phyloP scores from a whole-genome alignment of 2,113 vertebrate species.

The Corydoras maculifer region DNA sequence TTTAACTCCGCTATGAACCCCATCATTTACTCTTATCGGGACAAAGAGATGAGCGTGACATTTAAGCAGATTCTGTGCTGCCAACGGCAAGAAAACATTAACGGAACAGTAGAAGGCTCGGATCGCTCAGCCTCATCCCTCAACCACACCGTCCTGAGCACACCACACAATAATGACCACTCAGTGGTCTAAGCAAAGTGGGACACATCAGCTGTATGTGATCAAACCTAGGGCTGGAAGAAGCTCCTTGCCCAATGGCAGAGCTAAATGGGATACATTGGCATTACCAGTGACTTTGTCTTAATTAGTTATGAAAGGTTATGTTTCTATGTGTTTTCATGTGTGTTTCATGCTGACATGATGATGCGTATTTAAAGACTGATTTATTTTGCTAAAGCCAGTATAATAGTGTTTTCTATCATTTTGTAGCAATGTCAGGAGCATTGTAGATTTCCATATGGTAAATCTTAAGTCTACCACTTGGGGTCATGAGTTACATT shows the following conservation, averaged over 20 bases:
- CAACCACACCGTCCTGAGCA: conserved; percentile 88
- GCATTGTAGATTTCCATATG: not conserved
- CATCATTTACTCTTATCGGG: conserved; percentile 97
- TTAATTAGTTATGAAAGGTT: conserved; percentile 36
- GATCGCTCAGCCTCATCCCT: conserved; percentile 90
- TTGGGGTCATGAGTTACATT: conserved; percentile 2
- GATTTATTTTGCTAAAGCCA: conserved; percentile 58
- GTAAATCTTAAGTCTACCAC: conserved; percentile 5
- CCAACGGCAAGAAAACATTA: conserved; percentile 81
- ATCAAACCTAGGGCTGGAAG: conserved; percentile 29
- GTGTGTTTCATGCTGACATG: conserved; percentile 38
- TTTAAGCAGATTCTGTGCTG: conserved; percentile 98
- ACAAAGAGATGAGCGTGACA: conserved; percentile 97
- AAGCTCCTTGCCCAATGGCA: conserved; percentile 20
- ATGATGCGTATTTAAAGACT: conserved; percentile 64
- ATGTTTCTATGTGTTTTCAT: conserved; percentile 25
- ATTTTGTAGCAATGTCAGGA: conserved; percentile 12
- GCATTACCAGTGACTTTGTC: conserved; percentile 43
- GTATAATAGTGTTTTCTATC: conserved; percentile 39
- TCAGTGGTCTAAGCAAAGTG: conserved; percentile 77
- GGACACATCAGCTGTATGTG: conserved; percentile 20
- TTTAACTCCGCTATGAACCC: conserved; percentile 99
- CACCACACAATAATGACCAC: conserved; percentile 85
- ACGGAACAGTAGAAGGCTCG: conserved; percentile 81
- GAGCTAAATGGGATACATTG: conserved; percentile 33